Conservation (phyloP, 1,140 invertebrate genomes). For the Pseudomyrmex gracilis region DNA sequence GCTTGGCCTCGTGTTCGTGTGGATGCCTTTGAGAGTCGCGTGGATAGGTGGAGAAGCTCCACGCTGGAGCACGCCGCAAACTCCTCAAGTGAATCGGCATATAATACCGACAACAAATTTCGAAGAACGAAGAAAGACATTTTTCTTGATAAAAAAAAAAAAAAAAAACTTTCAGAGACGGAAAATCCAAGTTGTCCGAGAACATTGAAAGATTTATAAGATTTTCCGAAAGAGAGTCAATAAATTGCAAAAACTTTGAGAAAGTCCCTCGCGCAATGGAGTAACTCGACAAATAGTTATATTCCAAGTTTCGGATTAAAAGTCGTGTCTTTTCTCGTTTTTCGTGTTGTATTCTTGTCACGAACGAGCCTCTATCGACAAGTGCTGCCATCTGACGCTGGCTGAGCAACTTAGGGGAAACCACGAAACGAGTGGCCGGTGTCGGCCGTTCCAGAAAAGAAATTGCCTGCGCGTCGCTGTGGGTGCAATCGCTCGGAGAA, state of each 20-base stretch:
- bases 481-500: constrained; percentile 82
- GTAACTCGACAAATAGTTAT: not conserved
- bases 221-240: not conserved
- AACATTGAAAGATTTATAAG: not conserved
- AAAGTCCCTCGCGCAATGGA: not conserved
- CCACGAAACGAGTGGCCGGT: constrained; percentile 16
- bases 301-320: not conserved
- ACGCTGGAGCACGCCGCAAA: constrained; percentile 54
- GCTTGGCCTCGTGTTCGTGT: constrained; percentile 76
- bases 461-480: constrained; percentile 77
- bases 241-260: not conserved
- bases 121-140: not conserved
- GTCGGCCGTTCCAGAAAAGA: constrained; percentile 71
- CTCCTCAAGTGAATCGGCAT: constrained; percentile 64
- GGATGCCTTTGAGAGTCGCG: constrained; percentile 79
- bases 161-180: not conserved
- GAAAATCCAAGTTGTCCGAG: not conserved
- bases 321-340: not conserved
- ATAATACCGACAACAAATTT: constrained; percentile 12
- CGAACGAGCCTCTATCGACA: constrained; percentile 44
- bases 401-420: constrained; percentile 5
- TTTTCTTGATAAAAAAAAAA: not conserved
- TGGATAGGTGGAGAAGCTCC: constrained; percentile 79
- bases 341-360: not conserved
- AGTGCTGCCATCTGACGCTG: constrained; percentile 75